Evolutionary conservation across 2,797 vertebrate species (phyloP), one percentile per base, ranked within the genome.

Genomic region (Spea hammondii): DNA sequence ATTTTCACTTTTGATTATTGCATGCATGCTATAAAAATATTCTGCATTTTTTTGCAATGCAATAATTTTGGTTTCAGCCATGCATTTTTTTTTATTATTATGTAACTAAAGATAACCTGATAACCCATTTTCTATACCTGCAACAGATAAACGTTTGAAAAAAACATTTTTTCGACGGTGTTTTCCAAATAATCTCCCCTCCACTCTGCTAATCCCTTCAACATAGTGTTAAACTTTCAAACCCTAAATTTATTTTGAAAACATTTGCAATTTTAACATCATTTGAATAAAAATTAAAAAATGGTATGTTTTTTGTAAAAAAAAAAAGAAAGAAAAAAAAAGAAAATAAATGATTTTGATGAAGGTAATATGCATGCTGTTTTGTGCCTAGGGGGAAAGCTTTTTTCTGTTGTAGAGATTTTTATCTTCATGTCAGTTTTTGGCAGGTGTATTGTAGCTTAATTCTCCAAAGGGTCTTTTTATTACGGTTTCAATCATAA

Each of bases 401-500:
- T 4, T 72, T 14, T 14, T n/a, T 72, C 46, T 60, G 11, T 57
- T 10, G 70, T 70, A 4, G 8, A 13, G 51, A 57, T 48, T 72
- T 72, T 71, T 13, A 10, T 4, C 17, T 51, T 5, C n/a, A 45
- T 62, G 73, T 80, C 79, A 68, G 7, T 48, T 66, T 69, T 77
- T 77, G 69, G 54, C 68, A 81, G 79, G 69, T 74, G 59, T 64
- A 74, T 64, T 64, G 57, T 60, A 72, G 51, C 62, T 81, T 76
- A 72, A 76, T 77, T 73, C 79, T 82, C 75, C 47, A 5, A 69
- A 69, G 70, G 49, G 70, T 73, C 48, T 74, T 73, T 51, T 77
- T 82, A 77, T 73, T 82, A 77, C 13, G 17, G 55, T 82, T 82
- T 82, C 79, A 77, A 82, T 82, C 79, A 74, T 72, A 72, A 62